Percentiles rank a stretch among this genome's conserved stretches.
These are phyloP conservation scores for Gymnocypris eckloni DNA, from an alignment of 2,797 vertebrate species.

Conservation along the genomic window DNA sequence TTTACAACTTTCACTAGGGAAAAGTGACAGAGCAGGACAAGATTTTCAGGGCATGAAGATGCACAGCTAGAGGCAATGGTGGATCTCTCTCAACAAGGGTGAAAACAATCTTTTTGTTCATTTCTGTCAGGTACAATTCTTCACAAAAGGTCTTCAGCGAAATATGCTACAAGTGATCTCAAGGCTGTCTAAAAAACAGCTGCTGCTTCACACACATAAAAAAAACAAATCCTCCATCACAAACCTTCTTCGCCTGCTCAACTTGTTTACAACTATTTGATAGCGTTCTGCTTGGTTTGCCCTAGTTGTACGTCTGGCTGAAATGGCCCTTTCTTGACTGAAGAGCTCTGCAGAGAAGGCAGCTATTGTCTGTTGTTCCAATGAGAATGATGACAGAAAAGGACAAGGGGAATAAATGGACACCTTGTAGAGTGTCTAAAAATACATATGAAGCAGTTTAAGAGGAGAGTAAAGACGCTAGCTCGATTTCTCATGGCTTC, in stretches of 20 bases:
- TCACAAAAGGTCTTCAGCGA: constrained; percentile 3
- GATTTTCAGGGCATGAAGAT: constrained; percentile 3
- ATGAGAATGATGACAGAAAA: constrained; percentile 38
- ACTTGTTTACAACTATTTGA: constrained; percentile 48
- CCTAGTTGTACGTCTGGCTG: constrained; percentile 17
- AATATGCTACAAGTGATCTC: constrained; percentile 29
- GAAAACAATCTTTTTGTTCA: constrained; percentile 30
- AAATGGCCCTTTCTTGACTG: constrained; percentile 36
- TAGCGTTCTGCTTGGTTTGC: constrained; percentile 22
- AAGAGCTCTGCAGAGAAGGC: constrained; percentile 17
- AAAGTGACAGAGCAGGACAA: constrained; percentile 13
- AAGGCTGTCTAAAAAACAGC: constrained; percentile 42
- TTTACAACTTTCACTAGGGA: constrained; percentile 30
- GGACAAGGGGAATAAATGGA: constrained; percentile 28
- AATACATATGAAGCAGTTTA: constrained; percentile 17
- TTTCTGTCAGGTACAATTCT: constrained; percentile 43
- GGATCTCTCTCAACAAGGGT: constrained; percentile 22
- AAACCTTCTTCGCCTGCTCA: constrained; percentile 25
- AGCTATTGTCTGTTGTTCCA: constrained; percentile 46
- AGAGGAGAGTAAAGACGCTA: neutral
- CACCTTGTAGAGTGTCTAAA: constrained; percentile 33
- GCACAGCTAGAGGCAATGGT: neutral
- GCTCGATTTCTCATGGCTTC: neutral
- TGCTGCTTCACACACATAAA: constrained; percentile 20
- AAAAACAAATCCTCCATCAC: constrained; percentile 39